Evolutionary conservation across 1,140 invertebrate species (phyloP).

Genomic region (Bombus sylvicola): DNA sequence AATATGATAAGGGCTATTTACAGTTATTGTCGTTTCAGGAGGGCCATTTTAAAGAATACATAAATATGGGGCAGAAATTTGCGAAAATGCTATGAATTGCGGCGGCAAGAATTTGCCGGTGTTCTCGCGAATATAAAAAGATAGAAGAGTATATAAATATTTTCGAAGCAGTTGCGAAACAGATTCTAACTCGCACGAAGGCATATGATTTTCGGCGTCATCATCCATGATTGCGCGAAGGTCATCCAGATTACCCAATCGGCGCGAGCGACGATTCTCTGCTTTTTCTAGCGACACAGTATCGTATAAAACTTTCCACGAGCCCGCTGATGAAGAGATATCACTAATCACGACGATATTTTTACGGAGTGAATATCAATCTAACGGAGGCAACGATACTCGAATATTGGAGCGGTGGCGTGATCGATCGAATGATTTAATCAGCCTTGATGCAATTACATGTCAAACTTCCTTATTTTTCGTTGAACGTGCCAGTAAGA

Average conservation of each 20-base stretch:
- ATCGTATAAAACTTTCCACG: background rate
- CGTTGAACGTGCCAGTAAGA: background rate
- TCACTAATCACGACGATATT: too few relatives aligned
- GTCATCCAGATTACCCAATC: conserved; percentile 23
- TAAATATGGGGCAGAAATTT: too few relatives aligned
- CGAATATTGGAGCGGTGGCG: background rate
- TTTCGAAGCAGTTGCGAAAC: background rate
- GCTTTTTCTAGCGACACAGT: conserved; percentile 2
- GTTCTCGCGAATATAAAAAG: background rate
- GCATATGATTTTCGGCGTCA: background rate
- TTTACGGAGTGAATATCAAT: background rate
- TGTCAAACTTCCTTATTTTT: background rate
- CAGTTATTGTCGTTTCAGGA: too few relatives aligned
- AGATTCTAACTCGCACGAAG: background rate
- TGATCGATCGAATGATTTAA: conserved; percentile 5
- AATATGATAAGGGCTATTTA: accelerated
- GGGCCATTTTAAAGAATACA: too few relatives aligned
- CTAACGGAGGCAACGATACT: background rate
- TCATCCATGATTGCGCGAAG: conserved; percentile 2
- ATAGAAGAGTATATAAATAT: background rate
- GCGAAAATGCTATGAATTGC: too few relatives aligned
- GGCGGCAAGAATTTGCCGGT: background rate
- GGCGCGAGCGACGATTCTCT: background rate
- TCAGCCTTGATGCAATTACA: background rate
- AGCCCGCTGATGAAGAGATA: too few relatives aligned